A percentile compares a stretch with the other conserved stretches of the same genome.
Conservation (phyloP, 2,888 invertebrate genomes). For the Griposia aprilina region DNA sequence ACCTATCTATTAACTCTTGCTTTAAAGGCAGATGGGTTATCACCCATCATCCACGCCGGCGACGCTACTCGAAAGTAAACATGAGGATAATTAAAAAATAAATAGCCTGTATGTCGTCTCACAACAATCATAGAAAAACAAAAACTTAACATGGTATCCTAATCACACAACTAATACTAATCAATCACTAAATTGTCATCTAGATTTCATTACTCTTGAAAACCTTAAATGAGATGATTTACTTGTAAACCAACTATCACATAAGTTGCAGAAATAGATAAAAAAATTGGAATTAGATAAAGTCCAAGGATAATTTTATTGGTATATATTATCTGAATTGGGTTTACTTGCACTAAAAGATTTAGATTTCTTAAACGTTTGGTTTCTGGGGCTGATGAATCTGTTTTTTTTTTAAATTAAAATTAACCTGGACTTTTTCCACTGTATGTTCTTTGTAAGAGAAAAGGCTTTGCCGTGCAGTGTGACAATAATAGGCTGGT, state of each 20-base stretch:
- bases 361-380: constrained; percentile 25
- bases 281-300: constrained; percentile 28
- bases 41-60: too few species aligned
- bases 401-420: too few species aligned
- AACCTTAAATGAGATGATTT: constrained; percentile 9
- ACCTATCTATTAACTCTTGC: too few species aligned
- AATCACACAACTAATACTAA: background rate
- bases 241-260: constrained; percentile 22
- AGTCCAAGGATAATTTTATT: constrained; percentile 21
- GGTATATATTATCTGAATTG: constrained; percentile 24
- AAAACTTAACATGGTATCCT: background rate
- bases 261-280: constrained; percentile 4
- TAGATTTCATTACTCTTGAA: background rate
- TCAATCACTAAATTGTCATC: background rate
- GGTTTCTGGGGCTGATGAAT: constrained; percentile 23
- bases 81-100: too few species aligned
- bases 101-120: too few species aligned
- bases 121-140: background rate
- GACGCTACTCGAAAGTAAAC: too few species aligned
- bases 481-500: background rate
- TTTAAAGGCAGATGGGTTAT: too few species aligned
- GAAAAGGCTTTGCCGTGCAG: too few species aligned
- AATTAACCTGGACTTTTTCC: background rate
- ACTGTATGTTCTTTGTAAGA: too few species aligned
- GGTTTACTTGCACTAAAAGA: constrained; percentile 26